Percentiles rank a stretch among this genome's conserved stretches.
phyloP scores from a whole-genome alignment of 2,113 vertebrate species.

The Solea senegalensis region DNA sequence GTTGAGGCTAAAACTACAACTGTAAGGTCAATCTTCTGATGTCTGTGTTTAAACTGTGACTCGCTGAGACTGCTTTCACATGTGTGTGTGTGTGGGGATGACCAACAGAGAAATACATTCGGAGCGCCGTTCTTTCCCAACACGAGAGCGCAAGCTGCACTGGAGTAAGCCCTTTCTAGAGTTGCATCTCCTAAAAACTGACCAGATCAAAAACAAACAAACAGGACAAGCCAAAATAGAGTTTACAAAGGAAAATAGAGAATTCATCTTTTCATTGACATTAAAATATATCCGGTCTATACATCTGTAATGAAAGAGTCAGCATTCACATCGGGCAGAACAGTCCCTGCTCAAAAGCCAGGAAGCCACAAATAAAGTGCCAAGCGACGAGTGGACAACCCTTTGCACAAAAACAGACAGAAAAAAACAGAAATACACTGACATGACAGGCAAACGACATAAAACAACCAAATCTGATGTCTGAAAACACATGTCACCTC shows the following conservation, averaged over 20 bases:
- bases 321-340: conserved; percentile 77
- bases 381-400: conserved; percentile 74
- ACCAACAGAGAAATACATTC: conserved; percentile 61
- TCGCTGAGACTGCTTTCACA: not conserved
- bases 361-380: conserved; percentile 79
- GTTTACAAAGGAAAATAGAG: conserved; percentile 73
- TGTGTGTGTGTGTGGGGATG: not conserved
- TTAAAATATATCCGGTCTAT: conserved; percentile 67
- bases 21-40: conserved; percentile 4
- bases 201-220: conserved; percentile 44
- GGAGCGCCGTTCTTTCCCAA: conserved; percentile 61
- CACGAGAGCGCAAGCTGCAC: conserved; percentile 69
- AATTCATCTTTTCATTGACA: conserved; percentile 70
- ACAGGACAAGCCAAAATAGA: conserved; percentile 64
- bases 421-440: conserved; percentile 24
- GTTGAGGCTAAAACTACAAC: conserved; percentile 3
- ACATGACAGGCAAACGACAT: conserved; percentile 61
- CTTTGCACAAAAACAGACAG: conserved; percentile 48
- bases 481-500: conserved; percentile 41
- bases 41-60: conserved; percentile 6
- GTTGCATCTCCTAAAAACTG: conserved; percentile 75
- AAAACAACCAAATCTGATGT: conserved; percentile 36
- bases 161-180: conserved; percentile 79
- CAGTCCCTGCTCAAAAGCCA: conserved; percentile 73
- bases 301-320: conserved; percentile 75